phyloP scores from a whole-genome alignment of 1,140 invertebrate species.

The Pinna nobilis region DNA sequence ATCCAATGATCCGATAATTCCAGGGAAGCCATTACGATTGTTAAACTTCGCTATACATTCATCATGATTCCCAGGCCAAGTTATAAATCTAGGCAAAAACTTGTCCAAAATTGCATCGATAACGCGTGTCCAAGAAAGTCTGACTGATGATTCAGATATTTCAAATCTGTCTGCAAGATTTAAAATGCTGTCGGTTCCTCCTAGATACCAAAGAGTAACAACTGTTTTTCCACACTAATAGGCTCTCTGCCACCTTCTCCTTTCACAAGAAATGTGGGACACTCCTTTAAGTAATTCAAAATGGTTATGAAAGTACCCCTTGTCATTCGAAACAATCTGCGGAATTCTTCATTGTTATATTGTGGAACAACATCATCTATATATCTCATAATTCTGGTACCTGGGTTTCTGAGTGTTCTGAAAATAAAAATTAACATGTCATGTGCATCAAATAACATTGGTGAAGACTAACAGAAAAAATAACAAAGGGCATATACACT shows the following conservation, averaged over 20 bases:
- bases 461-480: too few species aligned
- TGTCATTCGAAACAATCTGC: too few species aligned
- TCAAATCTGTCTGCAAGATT: conserved; percentile 46
- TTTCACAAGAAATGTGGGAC: too few species aligned
- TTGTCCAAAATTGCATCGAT: conserved; percentile 36
- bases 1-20: conserved; percentile 45
- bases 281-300: too few species aligned
- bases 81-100: conserved; percentile 37
- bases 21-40: conserved; percentile 38
- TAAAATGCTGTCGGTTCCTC: conserved; percentile 21
- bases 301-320: too few species aligned
- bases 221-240: conserved; percentile 31
- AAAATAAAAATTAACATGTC: too few species aligned
- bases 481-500: too few species aligned
- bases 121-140: conserved; percentile 12
- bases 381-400: too few species aligned
- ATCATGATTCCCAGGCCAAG: conserved; percentile 17
- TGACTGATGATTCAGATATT: conserved; percentile 35
- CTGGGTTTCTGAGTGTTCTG: too few species aligned
- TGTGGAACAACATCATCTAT: too few species aligned
- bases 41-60: conserved; percentile 1
- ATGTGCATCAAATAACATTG: too few species aligned
- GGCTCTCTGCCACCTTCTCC: background rate
- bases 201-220: conserved; percentile 46
- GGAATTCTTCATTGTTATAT: too few species aligned